A percentile compares a stretch with the other conserved stretches of the same genome.
phyloP scores from a whole-genome alignment of 2,888 invertebrate genomes.

The Crocallis elinguaria region DNA sequence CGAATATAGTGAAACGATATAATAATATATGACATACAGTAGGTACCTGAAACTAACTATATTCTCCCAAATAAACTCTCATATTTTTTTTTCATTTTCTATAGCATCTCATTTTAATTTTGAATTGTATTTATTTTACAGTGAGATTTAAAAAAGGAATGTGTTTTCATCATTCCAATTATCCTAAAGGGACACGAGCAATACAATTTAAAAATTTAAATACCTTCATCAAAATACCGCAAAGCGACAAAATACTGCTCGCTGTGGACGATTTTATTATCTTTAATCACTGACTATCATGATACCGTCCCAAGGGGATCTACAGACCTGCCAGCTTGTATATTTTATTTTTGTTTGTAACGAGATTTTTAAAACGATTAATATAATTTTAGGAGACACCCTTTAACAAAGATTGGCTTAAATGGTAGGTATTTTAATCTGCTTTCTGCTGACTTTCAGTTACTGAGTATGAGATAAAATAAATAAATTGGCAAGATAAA shows the following conservation, averaged over 20 bases:
- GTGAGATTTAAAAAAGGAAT: constrained; percentile 6
- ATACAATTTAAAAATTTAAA: constrained; percentile 24
- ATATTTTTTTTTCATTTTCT: no score
- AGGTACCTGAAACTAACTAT: no score
- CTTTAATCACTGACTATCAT: constrained; percentile 30
- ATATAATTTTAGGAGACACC: constrained; percentile 10
- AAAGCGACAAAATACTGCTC: constrained; percentile 22
- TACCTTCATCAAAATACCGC: constrained; percentile 31
- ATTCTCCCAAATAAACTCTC: no score
- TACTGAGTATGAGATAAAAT: no score
- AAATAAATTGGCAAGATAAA: no score
- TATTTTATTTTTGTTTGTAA: constrained; percentile 17
- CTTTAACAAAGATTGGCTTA: background rate
- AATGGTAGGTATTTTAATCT: background rate
- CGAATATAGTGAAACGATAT: no score
- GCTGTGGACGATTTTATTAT: constrained; percentile 28
- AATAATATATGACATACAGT: no score
- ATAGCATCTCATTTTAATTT: background rate
- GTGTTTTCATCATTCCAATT: constrained; percentile 21
- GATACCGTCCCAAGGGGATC: constrained; percentile 12
- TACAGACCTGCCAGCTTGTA: constrained; percentile 16
- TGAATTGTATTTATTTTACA: background rate
- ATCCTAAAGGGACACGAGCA: constrained; percentile 19
- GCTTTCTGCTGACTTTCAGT: no score
- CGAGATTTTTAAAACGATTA: constrained; percentile 10